phyloP scores from a whole-genome alignment of 2,888 invertebrate species.

The Ophion obscuratus region DNA sequence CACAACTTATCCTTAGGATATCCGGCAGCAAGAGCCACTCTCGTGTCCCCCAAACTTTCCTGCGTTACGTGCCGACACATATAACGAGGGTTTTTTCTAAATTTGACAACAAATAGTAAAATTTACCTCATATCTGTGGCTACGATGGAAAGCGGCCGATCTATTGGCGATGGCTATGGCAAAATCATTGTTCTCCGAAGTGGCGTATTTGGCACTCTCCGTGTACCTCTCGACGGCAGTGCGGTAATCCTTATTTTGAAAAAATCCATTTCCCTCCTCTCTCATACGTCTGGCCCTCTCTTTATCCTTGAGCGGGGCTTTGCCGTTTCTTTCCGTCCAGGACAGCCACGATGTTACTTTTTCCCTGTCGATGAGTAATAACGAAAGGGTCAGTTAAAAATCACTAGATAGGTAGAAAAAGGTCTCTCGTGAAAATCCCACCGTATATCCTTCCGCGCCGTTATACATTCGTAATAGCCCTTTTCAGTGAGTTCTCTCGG shows the following conservation, averaged over 20 bases:
- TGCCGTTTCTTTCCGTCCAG: conserved; percentile 75
- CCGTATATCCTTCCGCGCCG: conserved; percentile 69
- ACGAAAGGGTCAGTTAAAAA: not conserved
- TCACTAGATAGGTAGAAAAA: not conserved
- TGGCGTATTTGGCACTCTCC: conserved; percentile 87
- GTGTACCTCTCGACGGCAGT: conserved; percentile 87
- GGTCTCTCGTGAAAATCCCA: conserved; percentile 58
- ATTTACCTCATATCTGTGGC: conserved; percentile 87
- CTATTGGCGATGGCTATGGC: conserved; percentile 89
- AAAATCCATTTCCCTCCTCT: conserved; percentile 86
- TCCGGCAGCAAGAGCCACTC: conserved; percentile 86
- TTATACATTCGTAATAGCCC: conserved; percentile 73
- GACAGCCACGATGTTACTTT: conserved; percentile 80
- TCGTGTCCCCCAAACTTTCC: conserved; percentile 88
- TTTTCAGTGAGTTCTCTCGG: conserved; percentile 69
- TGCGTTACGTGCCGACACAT: no score
- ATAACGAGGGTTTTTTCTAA: not conserved
- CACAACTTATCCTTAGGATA: conserved; percentile 87
- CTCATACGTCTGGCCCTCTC: conserved; percentile 81
- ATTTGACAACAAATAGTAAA: not conserved
- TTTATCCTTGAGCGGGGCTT: conserved; percentile 75
- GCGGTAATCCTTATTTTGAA: conserved; percentile 85
- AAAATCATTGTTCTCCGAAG: conserved; percentile 86
- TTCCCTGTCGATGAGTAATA: conserved; percentile 73
- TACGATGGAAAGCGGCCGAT: conserved; percentile 88